phyloP scores from a whole-genome alignment of 1,140 invertebrate species.

The Neodiprion virginianus region DNA sequence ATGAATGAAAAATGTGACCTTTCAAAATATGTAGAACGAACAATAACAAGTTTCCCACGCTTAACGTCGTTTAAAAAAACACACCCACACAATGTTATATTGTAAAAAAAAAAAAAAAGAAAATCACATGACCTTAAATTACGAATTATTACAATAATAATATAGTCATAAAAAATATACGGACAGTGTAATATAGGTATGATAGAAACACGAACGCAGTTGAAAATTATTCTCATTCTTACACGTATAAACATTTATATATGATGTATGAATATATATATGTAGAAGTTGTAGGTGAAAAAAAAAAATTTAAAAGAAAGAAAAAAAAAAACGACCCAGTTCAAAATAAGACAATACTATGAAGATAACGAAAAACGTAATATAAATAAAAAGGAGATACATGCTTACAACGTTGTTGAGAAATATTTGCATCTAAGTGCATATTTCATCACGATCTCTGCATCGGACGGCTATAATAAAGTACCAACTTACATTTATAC shows the following conservation, averaged over 20 bases:
- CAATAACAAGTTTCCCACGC: no score
- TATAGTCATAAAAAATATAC: not conserved
- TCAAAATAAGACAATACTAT: constrained; percentile 18
- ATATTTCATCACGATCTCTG: no score
- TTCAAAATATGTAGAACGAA: no score
- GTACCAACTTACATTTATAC: not conserved
- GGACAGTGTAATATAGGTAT: not conserved
- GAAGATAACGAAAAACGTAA: not conserved
- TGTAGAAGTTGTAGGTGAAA: not conserved
- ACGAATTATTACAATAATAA: not conserved
- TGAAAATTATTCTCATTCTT: not conserved
- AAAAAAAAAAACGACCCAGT: not conserved
- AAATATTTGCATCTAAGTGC: no score
- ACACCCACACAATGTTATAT: no score
- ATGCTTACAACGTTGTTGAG: no score
- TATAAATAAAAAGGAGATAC: not conserved
- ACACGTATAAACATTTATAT: not conserved
- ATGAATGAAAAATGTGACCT: no score
- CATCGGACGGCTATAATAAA: no score
- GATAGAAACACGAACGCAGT: not conserved
- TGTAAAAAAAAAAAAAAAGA: not conserved
- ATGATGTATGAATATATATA: not conserved
- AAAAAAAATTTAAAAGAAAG: not conserved
- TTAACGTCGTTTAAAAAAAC: no score
- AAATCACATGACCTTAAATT: not conserved